Conservation (phyloP, 1,140 invertebrate species). For the Brachionus sp. region DNA sequence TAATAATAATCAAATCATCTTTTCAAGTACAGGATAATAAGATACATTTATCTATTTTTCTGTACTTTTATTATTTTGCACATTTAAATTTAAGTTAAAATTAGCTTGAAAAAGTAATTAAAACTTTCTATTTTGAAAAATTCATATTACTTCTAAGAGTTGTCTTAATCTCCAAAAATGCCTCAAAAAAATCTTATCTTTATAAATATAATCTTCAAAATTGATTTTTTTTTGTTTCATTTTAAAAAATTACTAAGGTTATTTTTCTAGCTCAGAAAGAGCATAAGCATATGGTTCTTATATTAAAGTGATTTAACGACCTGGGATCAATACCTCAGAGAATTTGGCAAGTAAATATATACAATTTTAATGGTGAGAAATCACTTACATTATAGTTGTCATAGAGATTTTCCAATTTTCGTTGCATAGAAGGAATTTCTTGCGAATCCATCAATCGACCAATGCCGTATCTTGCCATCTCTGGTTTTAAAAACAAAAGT, state of each 20-base stretch:
- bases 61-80: too few relatives aligned
- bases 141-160: neutral
- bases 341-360: neutral
- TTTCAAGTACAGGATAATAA: too few relatives aligned
- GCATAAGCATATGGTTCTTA: neutral
- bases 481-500: neutral
- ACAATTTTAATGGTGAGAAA: too few relatives aligned
- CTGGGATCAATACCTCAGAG: neutral
- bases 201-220: neutral
- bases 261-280: too few relatives aligned
- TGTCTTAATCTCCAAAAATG: neutral
- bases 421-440: constrained; percentile 32
- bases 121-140: too few relatives aligned
- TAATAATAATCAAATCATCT: too few relatives aligned
- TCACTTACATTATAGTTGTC: constrained; percentile 33
- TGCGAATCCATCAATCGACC: constrained; percentile 5
- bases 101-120: too few relatives aligned
- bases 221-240: neutral
- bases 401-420: constrained; percentile 39
- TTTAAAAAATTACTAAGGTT: too few relatives aligned
- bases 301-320: neutral
- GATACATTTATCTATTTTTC: too few relatives aligned
- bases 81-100: too few relatives aligned
- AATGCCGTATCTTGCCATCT: constrained; percentile 40
- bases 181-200: neutral